Percentiles rank a stretch among this genome's conserved stretches.
phyloP scores from a whole-genome alignment of 2,888 invertebrate genomes.

The Limnephilus lunatus region DNA sequence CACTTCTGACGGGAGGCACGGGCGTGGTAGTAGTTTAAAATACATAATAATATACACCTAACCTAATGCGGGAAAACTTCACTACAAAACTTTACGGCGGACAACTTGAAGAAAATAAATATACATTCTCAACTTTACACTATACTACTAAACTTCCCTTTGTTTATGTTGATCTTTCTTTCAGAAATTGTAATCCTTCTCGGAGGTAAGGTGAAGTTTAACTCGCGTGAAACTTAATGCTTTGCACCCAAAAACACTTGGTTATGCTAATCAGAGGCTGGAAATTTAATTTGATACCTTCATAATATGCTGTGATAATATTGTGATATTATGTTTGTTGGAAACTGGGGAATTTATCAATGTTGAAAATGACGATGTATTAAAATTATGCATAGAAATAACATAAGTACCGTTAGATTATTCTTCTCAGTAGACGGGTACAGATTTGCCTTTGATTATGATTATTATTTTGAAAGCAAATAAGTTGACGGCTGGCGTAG shows the following conservation, averaged over 20 bases:
- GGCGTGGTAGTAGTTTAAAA: background rate
- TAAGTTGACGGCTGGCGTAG: too few relatives aligned
- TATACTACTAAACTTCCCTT: background rate
- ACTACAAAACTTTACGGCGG: background rate
- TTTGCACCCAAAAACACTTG: background rate
- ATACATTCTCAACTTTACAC: conserved; percentile 5
- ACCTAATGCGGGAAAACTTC: conserved; percentile 15
- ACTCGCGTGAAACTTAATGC: background rate
- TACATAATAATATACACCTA: conserved; percentile 7
- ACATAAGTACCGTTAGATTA: background rate
- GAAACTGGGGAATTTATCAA: background rate
- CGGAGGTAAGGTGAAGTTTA: background rate
- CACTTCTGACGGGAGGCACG: background rate
- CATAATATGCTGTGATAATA: background rate
- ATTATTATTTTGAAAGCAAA: background rate
- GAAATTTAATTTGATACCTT: background rate
- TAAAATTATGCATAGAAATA: background rate
- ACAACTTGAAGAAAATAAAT: conserved; percentile 29
- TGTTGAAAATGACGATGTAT: background rate
- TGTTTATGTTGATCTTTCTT: background rate
- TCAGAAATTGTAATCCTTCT: background rate
- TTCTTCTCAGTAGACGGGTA: background rate
- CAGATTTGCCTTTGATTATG: background rate
- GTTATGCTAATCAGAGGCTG: background rate
- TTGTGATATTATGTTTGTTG: background rate